A percentile compares a stretch with the other conserved stretches of the same genome.
These are phyloP conservation scores for Tipula vernalis DNA, from an alignment of 2,888 invertebrate species.

Conservation along the genomic window DNA sequence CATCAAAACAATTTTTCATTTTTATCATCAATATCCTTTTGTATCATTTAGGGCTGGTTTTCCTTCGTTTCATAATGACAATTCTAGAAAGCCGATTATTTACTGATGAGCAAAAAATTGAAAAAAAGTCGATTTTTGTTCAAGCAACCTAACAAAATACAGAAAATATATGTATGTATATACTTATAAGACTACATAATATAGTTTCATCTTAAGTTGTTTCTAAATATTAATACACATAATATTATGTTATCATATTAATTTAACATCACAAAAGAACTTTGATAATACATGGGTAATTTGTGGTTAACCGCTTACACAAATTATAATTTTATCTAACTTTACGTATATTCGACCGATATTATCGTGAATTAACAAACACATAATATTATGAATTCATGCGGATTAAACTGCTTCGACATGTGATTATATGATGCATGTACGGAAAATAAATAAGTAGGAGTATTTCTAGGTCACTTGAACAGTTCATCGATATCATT, in stretches of 20 bases:
- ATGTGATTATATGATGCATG: background rate
- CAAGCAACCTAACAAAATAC: too few relatives aligned
- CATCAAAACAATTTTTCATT: background rate
- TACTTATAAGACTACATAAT: too few relatives aligned
- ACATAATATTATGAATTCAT: background rate
- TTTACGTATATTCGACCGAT: background rate
- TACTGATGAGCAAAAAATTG: background rate
- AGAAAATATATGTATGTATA: too few relatives aligned
- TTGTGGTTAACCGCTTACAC: background rate
- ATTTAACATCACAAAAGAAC: background rate
- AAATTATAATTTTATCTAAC: background rate
- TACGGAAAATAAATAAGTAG: background rate
- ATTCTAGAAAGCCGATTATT: background rate
- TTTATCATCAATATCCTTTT: background rate
- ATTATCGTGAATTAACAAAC: background rate
- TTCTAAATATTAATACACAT: too few relatives aligned
- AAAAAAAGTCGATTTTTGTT: background rate
- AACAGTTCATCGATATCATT: background rate
- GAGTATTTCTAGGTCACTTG: background rate
- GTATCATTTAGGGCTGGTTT: background rate
- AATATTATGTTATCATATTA: background rate
- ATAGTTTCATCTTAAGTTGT: too few relatives aligned
- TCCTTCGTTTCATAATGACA: background rate
- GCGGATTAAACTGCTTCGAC: background rate
- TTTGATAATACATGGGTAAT: background rate